A percentile compares a stretch with the other conserved stretches of the same genome.
Evolutionary conservation across 2,888 invertebrate genomes (phyloP).

Genomic region (Drosophila niveifrons): DNA sequence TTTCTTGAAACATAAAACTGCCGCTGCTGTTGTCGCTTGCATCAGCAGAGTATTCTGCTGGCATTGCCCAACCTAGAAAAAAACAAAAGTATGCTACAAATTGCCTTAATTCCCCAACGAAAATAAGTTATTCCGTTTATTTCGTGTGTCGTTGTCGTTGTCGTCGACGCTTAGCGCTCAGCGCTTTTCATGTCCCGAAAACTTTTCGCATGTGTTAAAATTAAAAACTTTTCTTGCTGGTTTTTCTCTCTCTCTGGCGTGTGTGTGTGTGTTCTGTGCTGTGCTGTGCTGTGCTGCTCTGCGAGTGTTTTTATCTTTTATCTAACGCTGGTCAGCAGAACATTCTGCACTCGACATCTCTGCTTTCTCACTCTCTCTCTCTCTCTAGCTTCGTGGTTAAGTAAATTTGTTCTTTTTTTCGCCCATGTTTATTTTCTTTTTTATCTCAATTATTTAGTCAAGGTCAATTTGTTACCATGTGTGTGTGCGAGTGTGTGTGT

Average conservation of each 20-base stretch:
- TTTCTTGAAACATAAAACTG: constrained; percentile 43
- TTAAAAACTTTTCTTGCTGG: constrained; percentile 64
- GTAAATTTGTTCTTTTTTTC: constrained; percentile 49
- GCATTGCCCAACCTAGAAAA: constrained; percentile 33
- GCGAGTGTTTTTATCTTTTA: constrained; percentile 53
- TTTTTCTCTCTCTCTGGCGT: constrained; percentile 13
- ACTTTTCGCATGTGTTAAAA: constrained; percentile 71
- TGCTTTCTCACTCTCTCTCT: constrained; percentile 7
- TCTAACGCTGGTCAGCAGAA: constrained; percentile 46
- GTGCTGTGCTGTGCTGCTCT: constrained; percentile 8
- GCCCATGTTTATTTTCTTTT: constrained; percentile 17
- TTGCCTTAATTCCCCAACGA: constrained; percentile 70
- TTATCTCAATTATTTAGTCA: constrained; percentile 69
- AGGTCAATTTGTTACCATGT: constrained; percentile 57
- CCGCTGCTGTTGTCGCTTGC: constrained; percentile 3
- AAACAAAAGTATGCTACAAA: constrained; percentile 70
- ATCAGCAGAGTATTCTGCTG: constrained; percentile 10
- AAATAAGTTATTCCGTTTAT: constrained; percentile 70
- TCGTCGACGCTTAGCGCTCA: constrained; percentile 47
- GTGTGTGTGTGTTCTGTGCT: constrained; percentile 18
- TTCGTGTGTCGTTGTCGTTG: constrained; percentile 44
- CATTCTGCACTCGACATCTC: constrained; percentile 5
- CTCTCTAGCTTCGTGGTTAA: constrained; percentile 36
- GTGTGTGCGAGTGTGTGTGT: constrained; percentile 14
- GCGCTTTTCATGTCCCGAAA: constrained; percentile 57